Evolutionary conservation across 2,888 invertebrate species (phyloP).

Genomic region (Yponomeuta malinellus): DNA sequence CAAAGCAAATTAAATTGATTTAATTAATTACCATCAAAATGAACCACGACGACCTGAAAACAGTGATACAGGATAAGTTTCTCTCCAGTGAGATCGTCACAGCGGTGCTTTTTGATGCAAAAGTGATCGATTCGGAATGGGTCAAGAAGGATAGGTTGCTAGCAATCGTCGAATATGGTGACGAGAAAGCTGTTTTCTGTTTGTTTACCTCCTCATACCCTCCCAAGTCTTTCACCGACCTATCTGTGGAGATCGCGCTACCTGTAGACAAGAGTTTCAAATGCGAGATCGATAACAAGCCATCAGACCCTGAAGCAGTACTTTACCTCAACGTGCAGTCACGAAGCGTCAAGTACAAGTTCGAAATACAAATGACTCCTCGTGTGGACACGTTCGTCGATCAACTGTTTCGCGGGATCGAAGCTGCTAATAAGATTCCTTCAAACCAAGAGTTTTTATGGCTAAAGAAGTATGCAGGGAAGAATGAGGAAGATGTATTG

Average conservation of each 20-base stretch:
- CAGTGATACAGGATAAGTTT: conserved; percentile 69
- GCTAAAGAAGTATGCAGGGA: conserved; percentile 75
- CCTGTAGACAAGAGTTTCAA: conserved; percentile 88
- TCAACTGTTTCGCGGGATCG: conserved; percentile 83
- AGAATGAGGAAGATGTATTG: conserved; percentile 54
- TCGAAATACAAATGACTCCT: conserved; percentile 71
- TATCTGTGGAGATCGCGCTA: conserved; percentile 86
- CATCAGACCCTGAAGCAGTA: conserved; percentile 67
- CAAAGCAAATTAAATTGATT: conserved; percentile 6
- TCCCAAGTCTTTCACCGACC: conserved; percentile 83
- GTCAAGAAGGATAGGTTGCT: conserved; percentile 63
- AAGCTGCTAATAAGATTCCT: conserved; percentile 74
- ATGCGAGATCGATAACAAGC: conserved; percentile 82
- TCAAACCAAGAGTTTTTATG: conserved; percentile 73
- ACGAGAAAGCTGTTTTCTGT: conserved; percentile 71
- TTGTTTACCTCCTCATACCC: conserved; percentile 76
- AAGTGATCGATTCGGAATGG: conserved; percentile 66
- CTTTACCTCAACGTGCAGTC: conserved; percentile 69
- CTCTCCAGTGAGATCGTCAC: conserved; percentile 65
- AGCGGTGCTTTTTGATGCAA: conserved; percentile 63
- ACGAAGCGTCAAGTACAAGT: conserved; percentile 61
- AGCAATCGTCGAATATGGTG: conserved; percentile 67
- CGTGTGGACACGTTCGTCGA: conserved; percentile 83
- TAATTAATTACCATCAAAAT: conserved; percentile 34
- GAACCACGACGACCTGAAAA: conserved; percentile 68